Base-by-base conservation (phyloP, 2,797 vertebrate genomes). In the Sebastes matsubarae region DNA sequence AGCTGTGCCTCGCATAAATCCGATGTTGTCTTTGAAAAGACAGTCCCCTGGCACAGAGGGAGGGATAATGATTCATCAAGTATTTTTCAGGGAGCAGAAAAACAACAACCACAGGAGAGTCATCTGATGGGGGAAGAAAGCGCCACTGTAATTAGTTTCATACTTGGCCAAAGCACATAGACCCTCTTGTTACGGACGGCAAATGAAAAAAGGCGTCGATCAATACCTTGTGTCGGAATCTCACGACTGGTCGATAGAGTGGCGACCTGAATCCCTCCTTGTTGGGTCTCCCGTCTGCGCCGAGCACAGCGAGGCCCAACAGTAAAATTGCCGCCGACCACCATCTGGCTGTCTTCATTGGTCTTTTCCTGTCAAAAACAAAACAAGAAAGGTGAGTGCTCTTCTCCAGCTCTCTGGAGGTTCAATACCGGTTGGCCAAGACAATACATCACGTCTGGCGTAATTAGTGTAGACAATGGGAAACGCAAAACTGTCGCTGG, bases 171-270 rank as follows among this genome's bases (percentile, higher is more conserved):
- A 86, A 82, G 50, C 74, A 16, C 72, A 83, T 30, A 77, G 71
- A 29, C 59, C 9, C 57, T 83, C 68, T 92, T 81, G 84, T 91
- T 88, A 89, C 22, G 9, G 79, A 85, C 50, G 73, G 80, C 73
- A 89, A 95, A 84, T 86, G 80, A 64, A 90, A 88, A 80, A 70
- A 77, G 67, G 92, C 54, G 55, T 83, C 61, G 70, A 91, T 93
- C 92, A 70, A 89, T 98, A 99, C 98, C 98, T 99, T 98, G 92
- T 99, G 98, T 72, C 98, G 96, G 91, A 99, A 95, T 92, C 97
- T 95, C 87, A 97, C 85, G 66, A 97, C 92, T 8, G 97, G 96
- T 80, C 95, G 97, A 93, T 97, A 97, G 60, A 93, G 91, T 57
- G 91, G 95, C 25, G 95, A 91, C 78, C 91, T 72, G 1, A 96